These are phyloP conservation scores for Sarcophaga bullata DNA, from an alignment of 1,140 invertebrate genomes.

Conservation along the genomic window DNA sequence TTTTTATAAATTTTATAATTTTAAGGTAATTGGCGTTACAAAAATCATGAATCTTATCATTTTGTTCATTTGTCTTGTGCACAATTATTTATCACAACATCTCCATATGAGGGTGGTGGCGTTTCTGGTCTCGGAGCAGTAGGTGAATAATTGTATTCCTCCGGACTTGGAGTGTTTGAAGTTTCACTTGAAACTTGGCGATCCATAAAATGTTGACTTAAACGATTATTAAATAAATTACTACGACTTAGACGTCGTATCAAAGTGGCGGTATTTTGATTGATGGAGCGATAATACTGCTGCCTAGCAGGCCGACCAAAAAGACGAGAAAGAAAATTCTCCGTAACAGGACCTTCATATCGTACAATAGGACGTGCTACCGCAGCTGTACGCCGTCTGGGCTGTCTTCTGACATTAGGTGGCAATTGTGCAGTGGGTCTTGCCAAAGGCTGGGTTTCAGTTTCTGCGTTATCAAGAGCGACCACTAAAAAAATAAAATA, in stretches of 20 bases:
- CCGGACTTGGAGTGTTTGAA: not conserved
- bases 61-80: not conserved
- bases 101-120: slow-evolving; percentile 58
- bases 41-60: not conserved
- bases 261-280: slow-evolving; percentile 61
- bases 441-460: not conserved
- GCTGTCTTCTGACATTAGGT: slow-evolving; percentile 46
- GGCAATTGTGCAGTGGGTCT: slow-evolving; percentile 3
- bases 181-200: not conserved
- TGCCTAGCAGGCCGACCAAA: slow-evolving; percentile 59
- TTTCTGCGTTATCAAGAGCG: not conserved
- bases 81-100: slow-evolving; percentile 55
- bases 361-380: slow-evolving; percentile 49
- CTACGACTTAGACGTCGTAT: slow-evolving; percentile 61
- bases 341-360: slow-evolving; percentile 50
- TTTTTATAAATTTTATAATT: slow-evolving; percentile 21
- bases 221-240: slow-evolving; percentile 56
- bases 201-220: slow-evolving; percentile 43
- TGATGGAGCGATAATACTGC: slow-evolving; percentile 61
- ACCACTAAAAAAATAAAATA: not conserved
- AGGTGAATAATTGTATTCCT: not conserved
- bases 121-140: slow-evolving; percentile 54
- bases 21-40: not conserved
- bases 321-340: slow-evolving; percentile 57
- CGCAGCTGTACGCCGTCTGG: slow-evolving; percentile 43